These are phyloP conservation scores for Chauna torquata DNA, from an alignment of 2,113 vertebrate species.

Conservation along the genomic window DNA sequence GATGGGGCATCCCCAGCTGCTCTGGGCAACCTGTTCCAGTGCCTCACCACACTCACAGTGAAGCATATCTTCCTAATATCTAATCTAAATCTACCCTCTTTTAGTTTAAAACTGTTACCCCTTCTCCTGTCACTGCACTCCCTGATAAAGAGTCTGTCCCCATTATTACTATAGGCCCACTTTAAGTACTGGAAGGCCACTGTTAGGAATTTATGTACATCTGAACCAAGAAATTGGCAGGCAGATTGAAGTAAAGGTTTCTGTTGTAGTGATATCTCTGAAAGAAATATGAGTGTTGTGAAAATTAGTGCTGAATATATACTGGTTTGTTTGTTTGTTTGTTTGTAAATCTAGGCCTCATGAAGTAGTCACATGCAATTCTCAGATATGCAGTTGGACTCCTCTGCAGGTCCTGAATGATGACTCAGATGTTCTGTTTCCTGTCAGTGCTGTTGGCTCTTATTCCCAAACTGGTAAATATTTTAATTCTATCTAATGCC, in stretches of 20 bases:
- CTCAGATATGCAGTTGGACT: slow-evolving; percentile 87
- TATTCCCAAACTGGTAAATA: slow-evolving; percentile 83
- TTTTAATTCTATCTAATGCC: neutral
- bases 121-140: neutral
- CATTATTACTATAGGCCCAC: neutral
- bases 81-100: neutral
- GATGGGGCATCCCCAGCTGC: too few species aligned
- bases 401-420: slow-evolving; percentile 85
- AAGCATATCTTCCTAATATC: neutral
- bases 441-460: slow-evolving; percentile 78
- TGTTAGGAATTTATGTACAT: neutral
- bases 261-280: neutral
- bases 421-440: slow-evolving; percentile 87
- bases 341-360: slow-evolving; percentile 73
- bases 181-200: neutral
- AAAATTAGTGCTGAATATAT: neutral
- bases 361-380: slow-evolving; percentile 76
- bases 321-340: neutral
- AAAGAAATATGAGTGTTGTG: neutral
- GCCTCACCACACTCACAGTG: neutral
- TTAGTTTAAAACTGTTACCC: neutral
- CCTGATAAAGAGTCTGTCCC: neutral
- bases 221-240: neutral
- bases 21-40: neutral
- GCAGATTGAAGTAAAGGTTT: neutral